phyloP scores from a whole-genome alignment of 2,797 vertebrate genomes.

The Sebastes taczanowskii region DNA sequence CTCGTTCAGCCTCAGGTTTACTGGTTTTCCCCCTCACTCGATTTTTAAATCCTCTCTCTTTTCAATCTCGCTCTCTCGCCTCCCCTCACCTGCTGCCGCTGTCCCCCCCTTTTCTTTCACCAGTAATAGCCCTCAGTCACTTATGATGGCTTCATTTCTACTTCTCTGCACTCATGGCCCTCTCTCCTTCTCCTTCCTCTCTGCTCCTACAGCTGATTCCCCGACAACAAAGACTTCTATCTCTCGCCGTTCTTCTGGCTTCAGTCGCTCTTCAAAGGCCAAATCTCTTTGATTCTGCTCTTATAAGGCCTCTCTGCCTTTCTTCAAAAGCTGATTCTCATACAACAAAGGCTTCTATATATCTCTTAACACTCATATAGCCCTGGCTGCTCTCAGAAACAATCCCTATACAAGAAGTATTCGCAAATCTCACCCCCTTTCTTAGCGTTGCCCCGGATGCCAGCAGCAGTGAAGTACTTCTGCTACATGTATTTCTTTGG shows the following conservation, averaged over 20 bases:
- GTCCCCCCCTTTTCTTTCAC: background rate
- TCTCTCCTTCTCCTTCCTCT: conserved; percentile 10
- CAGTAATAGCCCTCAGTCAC: conserved; percentile 17
- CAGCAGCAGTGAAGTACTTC: background rate
- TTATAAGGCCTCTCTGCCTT: conserved; percentile 23
- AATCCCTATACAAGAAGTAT: conserved; percentile 6
- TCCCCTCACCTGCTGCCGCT: background rate
- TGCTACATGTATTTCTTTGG: background rate
- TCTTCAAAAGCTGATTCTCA: conserved; percentile 28
- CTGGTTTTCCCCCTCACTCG: background rate
- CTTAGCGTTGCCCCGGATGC: background rate
- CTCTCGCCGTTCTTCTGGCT: conserved; percentile 14
- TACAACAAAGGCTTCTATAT: conserved; percentile 41
- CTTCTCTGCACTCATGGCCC: background rate
- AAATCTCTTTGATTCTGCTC: conserved; percentile 43
- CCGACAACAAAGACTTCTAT: conserved; percentile 33
- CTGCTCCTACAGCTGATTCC: conserved; percentile 32
- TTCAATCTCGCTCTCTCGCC: background rate
- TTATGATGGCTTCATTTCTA: conserved; percentile 37
- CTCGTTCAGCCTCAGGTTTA: background rate
- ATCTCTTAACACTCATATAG: conserved; percentile 32
- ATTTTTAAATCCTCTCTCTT: conserved; percentile 1
- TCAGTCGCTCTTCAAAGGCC: conserved; percentile 12
- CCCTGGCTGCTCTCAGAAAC: conserved; percentile 11
- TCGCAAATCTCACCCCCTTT: background rate